Percentiles rank a stretch among this genome's conserved stretches.
These are phyloP conservation scores for Euproctis similis DNA, from an alignment of 2,888 invertebrate genomes.

Conservation along the genomic window DNA sequence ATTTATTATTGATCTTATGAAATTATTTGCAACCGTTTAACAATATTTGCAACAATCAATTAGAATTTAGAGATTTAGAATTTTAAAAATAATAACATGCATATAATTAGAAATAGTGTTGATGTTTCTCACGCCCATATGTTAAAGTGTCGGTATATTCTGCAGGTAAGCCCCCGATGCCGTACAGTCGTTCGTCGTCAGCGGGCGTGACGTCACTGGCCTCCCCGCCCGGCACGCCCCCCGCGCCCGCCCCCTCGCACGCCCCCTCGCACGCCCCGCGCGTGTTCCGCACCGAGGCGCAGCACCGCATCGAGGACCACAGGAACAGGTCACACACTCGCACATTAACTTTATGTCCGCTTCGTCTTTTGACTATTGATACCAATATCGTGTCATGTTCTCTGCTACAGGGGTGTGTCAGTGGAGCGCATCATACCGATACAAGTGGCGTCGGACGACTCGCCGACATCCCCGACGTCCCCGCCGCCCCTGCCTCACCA, in stretches of 20 bases:
- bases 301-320: constrained; percentile 64
- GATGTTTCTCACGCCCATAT: too few species aligned
- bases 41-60: too few species aligned
- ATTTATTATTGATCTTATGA: too few species aligned
- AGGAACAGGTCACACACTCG: constrained; percentile 64
- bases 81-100: too few species aligned
- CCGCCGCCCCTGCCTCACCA: constrained; percentile 23
- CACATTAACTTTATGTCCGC: too few species aligned
- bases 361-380: not conserved
- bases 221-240: constrained; percentile 51
- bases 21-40: too few species aligned
- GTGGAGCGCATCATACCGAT: constrained; percentile 73
- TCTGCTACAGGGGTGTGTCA: constrained; percentile 63
- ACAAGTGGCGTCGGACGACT: constrained; percentile 45
- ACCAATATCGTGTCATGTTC: not conserved
- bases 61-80: too few species aligned
- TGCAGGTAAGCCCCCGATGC: constrained; percentile 79
- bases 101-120: too few species aligned
- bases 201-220: constrained; percentile 61
- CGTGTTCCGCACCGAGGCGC: constrained; percentile 69
- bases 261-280: constrained; percentile 32
- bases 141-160: not conserved
- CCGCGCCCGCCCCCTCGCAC: constrained; percentile 48
- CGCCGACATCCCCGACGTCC: constrained; percentile 19
- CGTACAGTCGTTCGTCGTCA: constrained; percentile 80